Conservation (phyloP, 2,888 invertebrate species). For the Podotricha telesiphe region DNA sequence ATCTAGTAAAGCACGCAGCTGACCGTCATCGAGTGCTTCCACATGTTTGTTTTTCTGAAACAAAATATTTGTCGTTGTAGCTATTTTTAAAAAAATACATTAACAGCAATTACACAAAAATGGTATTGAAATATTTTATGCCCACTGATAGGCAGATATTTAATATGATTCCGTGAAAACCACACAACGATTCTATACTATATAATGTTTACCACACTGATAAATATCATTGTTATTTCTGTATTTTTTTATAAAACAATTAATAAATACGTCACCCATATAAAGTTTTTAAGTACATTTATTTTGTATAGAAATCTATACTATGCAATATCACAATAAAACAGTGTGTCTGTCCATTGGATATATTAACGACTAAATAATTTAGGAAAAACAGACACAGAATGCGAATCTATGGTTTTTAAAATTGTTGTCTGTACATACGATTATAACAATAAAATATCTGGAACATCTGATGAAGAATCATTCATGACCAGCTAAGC, state of each 20-base stretch:
- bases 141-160: not conserved
- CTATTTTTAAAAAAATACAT: not conserved
- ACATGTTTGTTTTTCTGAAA: slow-evolving; percentile 79
- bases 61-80: slow-evolving; percentile 35
- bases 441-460: too few relatives aligned
- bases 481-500: too few relatives aligned
- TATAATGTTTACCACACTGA: not conserved
- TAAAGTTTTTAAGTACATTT: too few relatives aligned
- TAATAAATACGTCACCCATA: too few relatives aligned
- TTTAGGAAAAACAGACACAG: too few relatives aligned
- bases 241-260: not conserved
- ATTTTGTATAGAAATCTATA: too few relatives aligned
- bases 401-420: too few relatives aligned
- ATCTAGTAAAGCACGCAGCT: slow-evolving; percentile 90
- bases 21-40: slow-evolving; percentile 88
- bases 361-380: too few relatives aligned
- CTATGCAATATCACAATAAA: too few relatives aligned
- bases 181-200: slow-evolving; percentile 1
- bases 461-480: too few relatives aligned
- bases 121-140: not conserved
- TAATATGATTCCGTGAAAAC: slow-evolving; percentile 6
- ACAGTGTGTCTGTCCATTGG: too few relatives aligned
- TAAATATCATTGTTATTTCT: not conserved
- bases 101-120: not conserved
- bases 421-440: too few relatives aligned